Conservation (phyloP, 1,140 invertebrate species). For the Spodoptera frugiperda region DNA sequence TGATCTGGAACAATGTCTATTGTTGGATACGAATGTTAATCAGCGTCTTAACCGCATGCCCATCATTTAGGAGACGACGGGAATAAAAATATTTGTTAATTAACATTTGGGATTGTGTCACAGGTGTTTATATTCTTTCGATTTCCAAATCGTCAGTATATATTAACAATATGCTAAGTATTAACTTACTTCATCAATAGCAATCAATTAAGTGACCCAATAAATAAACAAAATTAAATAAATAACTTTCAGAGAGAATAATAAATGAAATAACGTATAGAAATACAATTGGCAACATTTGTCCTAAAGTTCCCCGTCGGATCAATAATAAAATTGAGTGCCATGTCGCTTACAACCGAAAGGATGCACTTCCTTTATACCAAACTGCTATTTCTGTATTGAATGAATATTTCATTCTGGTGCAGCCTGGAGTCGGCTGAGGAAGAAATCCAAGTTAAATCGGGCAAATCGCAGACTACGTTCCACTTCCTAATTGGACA, state of each 20-base stretch:
- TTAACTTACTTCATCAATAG: too few relatives aligned
- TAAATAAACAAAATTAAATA: too few relatives aligned
- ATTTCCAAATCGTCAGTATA: too few relatives aligned
- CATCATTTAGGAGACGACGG: slow-evolving; percentile 37
- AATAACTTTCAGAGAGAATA: too few relatives aligned
- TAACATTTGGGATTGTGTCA: slow-evolving; percentile 1
- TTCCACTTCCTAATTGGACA: slow-evolving; percentile 57
- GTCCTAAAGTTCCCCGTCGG: background rate
- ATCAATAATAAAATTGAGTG: slow-evolving; percentile 40
- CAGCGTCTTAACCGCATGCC: slow-evolving; percentile 56
- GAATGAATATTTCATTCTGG: slow-evolving; percentile 59
- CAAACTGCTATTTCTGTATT: slow-evolving; percentile 51
- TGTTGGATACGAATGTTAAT: slow-evolving; percentile 67
- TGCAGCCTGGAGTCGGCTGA: slow-evolving; percentile 17
- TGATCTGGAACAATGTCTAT: slow-evolving; percentile 66
- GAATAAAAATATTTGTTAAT: slow-evolving; percentile 39
- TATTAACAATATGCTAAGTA: too few relatives aligned
- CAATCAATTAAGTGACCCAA: too few relatives aligned
- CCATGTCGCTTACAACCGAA: slow-evolving; percentile 33
- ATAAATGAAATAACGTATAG: too few relatives aligned
- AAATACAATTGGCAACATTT: background rate
- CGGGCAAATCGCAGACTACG: slow-evolving; percentile 40
- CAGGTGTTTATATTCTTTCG: background rate
- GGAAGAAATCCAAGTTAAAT: slow-evolving; percentile 37
- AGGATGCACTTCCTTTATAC: slow-evolving; percentile 48